A percentile compares a stretch with the other conserved stretches of the same genome.
These are phyloP conservation scores for Aleiodes leptofemur DNA, from an alignment of 2,888 invertebrate genomes.

Conservation along the genomic window DNA sequence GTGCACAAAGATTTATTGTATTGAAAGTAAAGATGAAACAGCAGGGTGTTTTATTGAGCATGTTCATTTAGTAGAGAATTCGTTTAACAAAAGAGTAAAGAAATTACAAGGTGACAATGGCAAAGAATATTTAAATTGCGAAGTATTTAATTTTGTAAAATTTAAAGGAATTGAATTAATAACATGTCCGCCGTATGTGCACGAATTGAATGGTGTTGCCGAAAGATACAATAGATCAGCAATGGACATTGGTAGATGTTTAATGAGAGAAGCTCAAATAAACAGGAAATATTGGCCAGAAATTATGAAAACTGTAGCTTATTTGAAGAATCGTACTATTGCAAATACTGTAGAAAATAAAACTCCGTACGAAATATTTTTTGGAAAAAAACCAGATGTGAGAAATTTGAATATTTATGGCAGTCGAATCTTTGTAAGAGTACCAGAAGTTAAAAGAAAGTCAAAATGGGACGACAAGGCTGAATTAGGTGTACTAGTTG, in stretches of 20 bases:
- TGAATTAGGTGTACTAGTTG: constrained; percentile 49
- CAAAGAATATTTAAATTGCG: constrained; percentile 35
- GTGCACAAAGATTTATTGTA: constrained; percentile 50
- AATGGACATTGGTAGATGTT: constrained; percentile 55
- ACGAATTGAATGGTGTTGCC: constrained; percentile 32
- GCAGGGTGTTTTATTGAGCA: not conserved
- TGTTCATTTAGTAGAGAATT: constrained; percentile 40
- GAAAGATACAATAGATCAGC: constrained; percentile 51
- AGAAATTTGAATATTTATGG: constrained; percentile 52
- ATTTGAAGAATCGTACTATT: constrained; percentile 51
- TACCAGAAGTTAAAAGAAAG: constrained; percentile 49
- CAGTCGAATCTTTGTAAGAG: constrained; percentile 54
- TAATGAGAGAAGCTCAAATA: constrained; percentile 51
- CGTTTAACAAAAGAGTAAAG: constrained; percentile 41
- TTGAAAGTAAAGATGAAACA: constrained; percentile 50
- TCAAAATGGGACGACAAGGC: constrained; percentile 50
- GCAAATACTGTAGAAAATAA: constrained; percentile 53
- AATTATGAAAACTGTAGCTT: constrained; percentile 48
- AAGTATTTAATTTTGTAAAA: constrained; percentile 30
- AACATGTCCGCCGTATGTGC: constrained; percentile 49
- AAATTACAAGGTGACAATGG: constrained; percentile 45
- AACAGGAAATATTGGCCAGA: constrained; percentile 55
- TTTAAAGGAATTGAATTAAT: constrained; percentile 42
- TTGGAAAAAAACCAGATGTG: constrained; percentile 49
- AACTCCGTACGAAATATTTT: constrained; percentile 53